Evolutionary conservation across 2,113 vertebrate species (phyloP).

Genomic region (Apistogramma diplotaenia): DNA sequence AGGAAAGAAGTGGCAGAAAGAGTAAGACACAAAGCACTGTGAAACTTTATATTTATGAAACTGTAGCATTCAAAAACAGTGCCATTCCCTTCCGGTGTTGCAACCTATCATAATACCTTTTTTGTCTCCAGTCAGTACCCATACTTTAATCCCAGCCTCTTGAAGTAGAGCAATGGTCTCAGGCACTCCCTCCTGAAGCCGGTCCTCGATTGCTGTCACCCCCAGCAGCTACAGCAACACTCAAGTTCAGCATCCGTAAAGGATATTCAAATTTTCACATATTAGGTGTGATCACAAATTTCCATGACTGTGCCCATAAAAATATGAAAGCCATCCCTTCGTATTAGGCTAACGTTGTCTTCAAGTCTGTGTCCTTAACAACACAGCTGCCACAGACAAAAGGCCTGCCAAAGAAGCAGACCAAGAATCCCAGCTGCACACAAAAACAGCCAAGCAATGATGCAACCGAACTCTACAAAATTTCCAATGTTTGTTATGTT

Average conservation of each 20-base stretch:
- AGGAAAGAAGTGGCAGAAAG: not conserved
- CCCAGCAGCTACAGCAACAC: conserved; percentile 82
- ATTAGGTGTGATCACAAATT: not conserved
- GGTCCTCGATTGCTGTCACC: conserved; percentile 91
- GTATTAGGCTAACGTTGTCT: not conserved
- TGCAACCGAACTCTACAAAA: not conserved
- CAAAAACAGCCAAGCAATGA: not conserved
- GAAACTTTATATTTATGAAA: not conserved
- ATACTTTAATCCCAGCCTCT: conserved; percentile 87
- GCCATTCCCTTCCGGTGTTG: not conserved
- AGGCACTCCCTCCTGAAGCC: conserved; percentile 85
- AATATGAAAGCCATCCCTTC: not conserved
- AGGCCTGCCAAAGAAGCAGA: not conserved
- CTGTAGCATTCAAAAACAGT: not conserved
- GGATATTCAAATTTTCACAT: not conserved
- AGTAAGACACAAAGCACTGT: not conserved
- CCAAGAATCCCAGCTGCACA: not conserved
- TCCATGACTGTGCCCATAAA: not conserved
- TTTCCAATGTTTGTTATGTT: not conserved
- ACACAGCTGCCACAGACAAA: not conserved
- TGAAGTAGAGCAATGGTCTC: conserved; percentile 88
- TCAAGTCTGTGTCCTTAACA: not conserved
- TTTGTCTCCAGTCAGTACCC: conserved; percentile 96
- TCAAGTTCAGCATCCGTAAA: not conserved
- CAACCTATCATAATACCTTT: conserved; percentile 77